Percentiles rank a stretch among this genome's conserved stretches.
These are phyloP conservation scores for Melanotaenia pygmaea DNA, from an alignment of 2,797 vertebrate genomes.

Conservation along the genomic window DNA sequence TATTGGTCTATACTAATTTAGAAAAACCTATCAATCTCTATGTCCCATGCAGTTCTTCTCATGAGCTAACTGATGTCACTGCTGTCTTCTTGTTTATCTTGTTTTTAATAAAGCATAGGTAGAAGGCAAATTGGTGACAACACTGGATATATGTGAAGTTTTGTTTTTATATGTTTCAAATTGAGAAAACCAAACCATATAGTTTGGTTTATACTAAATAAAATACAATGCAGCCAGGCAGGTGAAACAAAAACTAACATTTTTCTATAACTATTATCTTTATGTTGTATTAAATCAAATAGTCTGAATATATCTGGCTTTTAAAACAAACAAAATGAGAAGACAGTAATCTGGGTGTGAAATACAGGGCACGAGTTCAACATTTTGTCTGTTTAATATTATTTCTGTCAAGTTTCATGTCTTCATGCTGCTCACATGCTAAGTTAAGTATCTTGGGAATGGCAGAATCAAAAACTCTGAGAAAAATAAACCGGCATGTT, in stretches of 20 bases:
- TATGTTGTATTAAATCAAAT: conserved; percentile 1
- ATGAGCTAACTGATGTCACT: not conserved
- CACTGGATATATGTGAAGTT: not conserved
- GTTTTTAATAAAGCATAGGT: not conserved
- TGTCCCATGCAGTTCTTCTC: not conserved
- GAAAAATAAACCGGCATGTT: conserved; percentile 25
- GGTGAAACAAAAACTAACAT: not conserved
- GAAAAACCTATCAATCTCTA: not conserved
- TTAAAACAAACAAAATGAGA: not conserved
- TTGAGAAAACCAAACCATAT: not conserved
- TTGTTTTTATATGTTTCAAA: not conserved
- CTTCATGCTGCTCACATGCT: conserved; percentile 27
- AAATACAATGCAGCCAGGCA: not conserved
- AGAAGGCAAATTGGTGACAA: not conserved
- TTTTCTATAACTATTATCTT: conserved; percentile 11
- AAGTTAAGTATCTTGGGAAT: conserved; percentile 53
- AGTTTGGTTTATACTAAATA: too few relatives aligned
- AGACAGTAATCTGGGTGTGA: conserved; percentile 3
- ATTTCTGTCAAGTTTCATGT: conserved; percentile 54
- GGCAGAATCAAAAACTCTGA: conserved; percentile 32
- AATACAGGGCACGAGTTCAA: conserved; percentile 6
- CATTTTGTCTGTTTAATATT: conserved; percentile 55
- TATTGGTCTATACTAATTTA: not conserved
- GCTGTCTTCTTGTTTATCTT: not conserved
- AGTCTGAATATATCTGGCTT: conserved; percentile 7